A percentile compares a stretch with the other conserved stretches of the same genome.
Conservation (phyloP, 2,113 vertebrate species). For the Elaphurus davidianus region DNA sequence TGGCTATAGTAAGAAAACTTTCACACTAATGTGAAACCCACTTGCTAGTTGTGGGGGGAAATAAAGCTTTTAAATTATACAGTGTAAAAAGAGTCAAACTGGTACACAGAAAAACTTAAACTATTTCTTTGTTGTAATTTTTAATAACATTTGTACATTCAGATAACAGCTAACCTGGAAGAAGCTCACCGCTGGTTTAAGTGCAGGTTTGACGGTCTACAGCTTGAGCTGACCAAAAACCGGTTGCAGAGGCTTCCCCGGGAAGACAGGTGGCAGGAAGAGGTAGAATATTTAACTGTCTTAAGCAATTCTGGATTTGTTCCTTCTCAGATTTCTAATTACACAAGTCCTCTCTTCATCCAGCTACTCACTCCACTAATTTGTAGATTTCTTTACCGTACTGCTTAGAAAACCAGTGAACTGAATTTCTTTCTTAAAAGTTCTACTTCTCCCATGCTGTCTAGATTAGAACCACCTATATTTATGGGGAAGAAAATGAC, state of each 20-base stretch:
- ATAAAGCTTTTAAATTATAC: not conserved
- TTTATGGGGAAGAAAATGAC: not conserved
- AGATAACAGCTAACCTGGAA: constrained; percentile 80
- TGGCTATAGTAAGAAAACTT: not conserved
- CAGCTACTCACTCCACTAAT: not conserved
- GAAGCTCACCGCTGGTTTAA: constrained; percentile 80
- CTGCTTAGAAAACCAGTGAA: not conserved
- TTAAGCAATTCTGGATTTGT: not conserved
- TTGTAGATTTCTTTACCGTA: not conserved
- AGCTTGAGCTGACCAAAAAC: constrained; percentile 69
- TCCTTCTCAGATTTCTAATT: not conserved
- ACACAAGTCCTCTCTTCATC: not conserved
- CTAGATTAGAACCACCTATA: not conserved
- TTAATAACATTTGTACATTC: not conserved
- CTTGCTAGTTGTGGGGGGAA: not conserved
- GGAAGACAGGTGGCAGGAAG: constrained; percentile 26
- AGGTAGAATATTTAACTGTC: constrained; percentile 10
- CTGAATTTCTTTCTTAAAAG: not conserved
- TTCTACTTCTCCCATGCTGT: not conserved
- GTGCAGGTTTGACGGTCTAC: constrained; percentile 74
- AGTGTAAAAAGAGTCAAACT: not conserved
- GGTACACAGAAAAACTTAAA: not conserved
- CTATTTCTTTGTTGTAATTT: not conserved
- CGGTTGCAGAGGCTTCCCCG: constrained; percentile 34
- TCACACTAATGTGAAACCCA: not conserved